Base-by-base conservation (phyloP, 2,888 invertebrate genomes). In the Catocala nupta region DNA sequence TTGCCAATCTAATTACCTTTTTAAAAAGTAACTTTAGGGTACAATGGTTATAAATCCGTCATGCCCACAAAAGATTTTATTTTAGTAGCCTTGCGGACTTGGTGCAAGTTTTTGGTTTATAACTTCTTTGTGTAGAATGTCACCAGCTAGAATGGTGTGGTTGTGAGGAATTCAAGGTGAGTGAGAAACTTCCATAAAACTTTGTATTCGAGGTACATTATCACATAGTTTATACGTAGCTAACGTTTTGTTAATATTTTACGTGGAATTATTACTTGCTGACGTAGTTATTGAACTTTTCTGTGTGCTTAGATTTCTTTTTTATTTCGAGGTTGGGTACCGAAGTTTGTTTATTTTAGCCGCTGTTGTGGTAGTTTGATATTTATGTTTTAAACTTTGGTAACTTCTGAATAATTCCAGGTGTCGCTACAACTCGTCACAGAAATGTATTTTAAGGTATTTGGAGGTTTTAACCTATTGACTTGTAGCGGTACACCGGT, bases 151-250 rank as follows among this genome's bases (percentile, higher is more conserved):
- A 45, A 43, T 44, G 12, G 33, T 59, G 53, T 52, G 61, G 64
- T 64, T 49, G 55, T 48, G 45, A 62, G 49, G 55, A 64, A 71
- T 71, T 63, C 59, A 58, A 70, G 65, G 67, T 66, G 61, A 70
- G 56, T 58, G 47, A 39, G 33, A 34, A 63, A 73, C 55, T 73
- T 69, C 13, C 6, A 48, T 33, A 11, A 55, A 68, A 77, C 55
- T 70, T 72, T 52, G 25, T 59, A 55, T 47, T 53, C 10, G 11
- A 50, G 25, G 7, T 48, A 58, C 7, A 7, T 54, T n/a, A 44
- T 50, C 36, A 48, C 25, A 69, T 63, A 65, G 58, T 69, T 56
- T 16, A 54, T 39, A 16, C 12, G 36, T 59, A 12, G 16, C 48
- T 42, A 36, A 51, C 51, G 13, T 44, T 51, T 65, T 11, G 10